Evolutionary conservation across 2,888 invertebrate genomes (phyloP).

Genomic region (Eledona agricola): DNA sequence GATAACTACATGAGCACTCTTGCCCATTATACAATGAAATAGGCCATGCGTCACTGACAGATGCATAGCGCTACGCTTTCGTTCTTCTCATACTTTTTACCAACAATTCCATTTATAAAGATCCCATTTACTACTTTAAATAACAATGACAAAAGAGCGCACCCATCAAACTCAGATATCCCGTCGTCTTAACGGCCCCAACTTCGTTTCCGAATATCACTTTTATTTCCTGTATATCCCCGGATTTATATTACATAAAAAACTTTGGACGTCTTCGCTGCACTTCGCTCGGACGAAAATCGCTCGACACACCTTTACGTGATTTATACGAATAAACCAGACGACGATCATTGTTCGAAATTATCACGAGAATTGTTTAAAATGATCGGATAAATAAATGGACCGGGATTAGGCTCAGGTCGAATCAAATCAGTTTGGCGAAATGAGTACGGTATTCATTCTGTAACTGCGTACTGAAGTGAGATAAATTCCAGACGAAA

Average conservation of each 20-base stretch:
- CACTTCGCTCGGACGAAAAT: too few relatives aligned
- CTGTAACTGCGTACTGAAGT: conserved; percentile 35
- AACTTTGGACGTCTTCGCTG: too few relatives aligned
- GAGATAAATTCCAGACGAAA: conserved; percentile 34
- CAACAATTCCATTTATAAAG: conserved; percentile 33
- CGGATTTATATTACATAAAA: not conserved
- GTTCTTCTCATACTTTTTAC: conserved; percentile 31
- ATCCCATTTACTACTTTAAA: conserved; percentile 33
- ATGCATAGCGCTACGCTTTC: conserved; percentile 32
- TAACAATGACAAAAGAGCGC: conserved; percentile 31
- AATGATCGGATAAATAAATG: too few relatives aligned
- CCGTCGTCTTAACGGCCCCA: conserved; percentile 15
- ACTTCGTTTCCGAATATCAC: conserved; percentile 25
- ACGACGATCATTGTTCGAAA: too few relatives aligned
- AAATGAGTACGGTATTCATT: conserved; percentile 31
- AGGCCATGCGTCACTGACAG: conserved; percentile 40
- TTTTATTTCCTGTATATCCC: conserved; percentile 5
- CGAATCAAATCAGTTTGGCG: conserved; percentile 36
- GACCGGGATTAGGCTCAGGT: too few relatives aligned
- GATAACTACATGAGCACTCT: conserved; percentile 39
- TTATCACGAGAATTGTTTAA: too few relatives aligned
- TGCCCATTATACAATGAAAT: conserved; percentile 37
- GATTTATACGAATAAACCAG: too few relatives aligned
- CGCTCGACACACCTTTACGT: too few relatives aligned
- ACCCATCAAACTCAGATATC: conserved; percentile 26